Conservation (phyloP, 23 tunicate species). For the Styela clava region DNA sequence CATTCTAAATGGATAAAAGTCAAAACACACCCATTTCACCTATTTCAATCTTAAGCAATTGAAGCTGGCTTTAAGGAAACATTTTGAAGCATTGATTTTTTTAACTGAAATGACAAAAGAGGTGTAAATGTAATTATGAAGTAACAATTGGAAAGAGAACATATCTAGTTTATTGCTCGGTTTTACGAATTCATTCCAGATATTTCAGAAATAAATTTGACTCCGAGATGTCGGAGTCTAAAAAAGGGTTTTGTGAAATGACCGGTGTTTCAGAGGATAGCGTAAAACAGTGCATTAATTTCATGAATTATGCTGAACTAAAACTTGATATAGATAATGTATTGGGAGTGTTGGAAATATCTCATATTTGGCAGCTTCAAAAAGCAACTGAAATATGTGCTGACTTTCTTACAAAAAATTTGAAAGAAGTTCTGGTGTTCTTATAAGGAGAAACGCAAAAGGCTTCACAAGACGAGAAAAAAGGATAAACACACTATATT, state of each 20-base stretch:
- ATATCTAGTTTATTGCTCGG: not conserved
- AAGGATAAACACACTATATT: too few species aligned
- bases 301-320: not conserved
- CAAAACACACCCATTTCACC: too few species aligned
- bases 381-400: not conserved
- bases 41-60: too few species aligned
- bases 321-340: conserved; percentile 5
- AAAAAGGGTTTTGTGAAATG: not conserved
- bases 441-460: too few species aligned
- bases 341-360: not conserved
- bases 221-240: not conserved
- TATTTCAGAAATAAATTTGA: conserved; percentile 4
- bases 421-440: too few species aligned
- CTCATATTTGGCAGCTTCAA: conserved; percentile 11
- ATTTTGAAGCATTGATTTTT: too few species aligned
- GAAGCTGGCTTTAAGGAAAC: too few species aligned
- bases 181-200: not conserved
- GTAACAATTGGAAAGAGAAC: too few species aligned
- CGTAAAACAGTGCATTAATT: not conserved
- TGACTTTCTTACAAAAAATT: not conserved
- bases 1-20: too few species aligned
- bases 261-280: not conserved
- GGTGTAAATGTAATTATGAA: too few species aligned
- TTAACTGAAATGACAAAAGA: too few species aligned
- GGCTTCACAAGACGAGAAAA: too few species aligned